Conservation (phyloP, 2,888 invertebrate species). For the Xestia c-nigrum region DNA sequence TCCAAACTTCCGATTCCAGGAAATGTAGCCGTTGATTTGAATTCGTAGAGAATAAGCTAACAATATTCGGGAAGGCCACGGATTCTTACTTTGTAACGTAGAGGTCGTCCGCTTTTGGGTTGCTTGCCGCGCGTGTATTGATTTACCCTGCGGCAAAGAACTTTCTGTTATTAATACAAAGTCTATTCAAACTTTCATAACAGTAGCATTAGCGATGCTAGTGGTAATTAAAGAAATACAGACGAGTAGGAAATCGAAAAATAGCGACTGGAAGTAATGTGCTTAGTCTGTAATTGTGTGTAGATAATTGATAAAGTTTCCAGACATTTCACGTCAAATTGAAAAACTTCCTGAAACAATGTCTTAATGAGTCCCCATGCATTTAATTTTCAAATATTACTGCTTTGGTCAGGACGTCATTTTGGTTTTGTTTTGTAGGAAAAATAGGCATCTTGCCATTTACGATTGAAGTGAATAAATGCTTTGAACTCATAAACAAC, state of each 20-base stretch:
- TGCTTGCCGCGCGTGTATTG: conserved; percentile 80
- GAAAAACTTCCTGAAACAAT: conserved; percentile 65
- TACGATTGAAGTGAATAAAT: conserved; percentile 19
- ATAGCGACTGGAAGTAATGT: conserved; percentile 40
- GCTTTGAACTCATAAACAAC: conserved; percentile 32
- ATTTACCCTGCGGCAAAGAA: conserved; percentile 80
- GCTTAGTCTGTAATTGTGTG: conserved; percentile 36
- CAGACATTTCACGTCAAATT: conserved; percentile 63
- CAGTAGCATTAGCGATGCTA: conserved; percentile 40
- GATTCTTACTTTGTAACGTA: conserved; percentile 76
- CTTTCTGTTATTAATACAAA: conserved; percentile 76
- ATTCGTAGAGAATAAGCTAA: conserved; percentile 68
- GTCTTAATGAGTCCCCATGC: conserved; percentile 10
- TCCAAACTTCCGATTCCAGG: conserved; percentile 62
- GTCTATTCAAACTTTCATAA: conserved; percentile 65
- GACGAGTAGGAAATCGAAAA: conserved; percentile 39
- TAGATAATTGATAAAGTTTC: conserved; percentile 51
- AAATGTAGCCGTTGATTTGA: conserved; percentile 63
- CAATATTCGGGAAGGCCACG: conserved; percentile 71
- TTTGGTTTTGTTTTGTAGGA: conserved; percentile 9
- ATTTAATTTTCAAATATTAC: conserved; percentile 20
- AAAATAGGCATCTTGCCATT: background rate
- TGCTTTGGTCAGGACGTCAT: background rate
- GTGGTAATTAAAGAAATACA: conserved; percentile 61
- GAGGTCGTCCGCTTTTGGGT: conserved; percentile 75